Evolutionary conservation across 2,888 invertebrate species (phyloP), one percentile per base, ranked within the genome.

Genomic region (Drosophila nr. fundita): DNA sequence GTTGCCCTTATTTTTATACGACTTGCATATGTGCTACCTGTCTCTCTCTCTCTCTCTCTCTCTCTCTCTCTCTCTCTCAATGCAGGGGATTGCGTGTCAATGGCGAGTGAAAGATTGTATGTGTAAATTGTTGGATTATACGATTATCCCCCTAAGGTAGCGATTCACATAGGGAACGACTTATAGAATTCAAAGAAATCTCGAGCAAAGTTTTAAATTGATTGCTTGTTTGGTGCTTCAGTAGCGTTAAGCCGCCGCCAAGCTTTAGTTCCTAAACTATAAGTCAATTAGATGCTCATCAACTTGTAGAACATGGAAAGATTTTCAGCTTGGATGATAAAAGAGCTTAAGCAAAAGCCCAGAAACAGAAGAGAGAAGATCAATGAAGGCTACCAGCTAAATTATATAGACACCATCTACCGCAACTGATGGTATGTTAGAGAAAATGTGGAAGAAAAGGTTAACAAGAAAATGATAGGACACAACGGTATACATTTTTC

Each of bases 111-210:
- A 61, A 70, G 76, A 79, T 75, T 70, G 61, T 8, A 64, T 79
- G 80, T 67, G 80, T 68, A 78, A 78, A 76, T 80, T 78, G 77
- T 76, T 63, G 72, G 76, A 76, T 78, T 76, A 76, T 61, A 54
- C 64, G 65, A 78, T 72, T 72, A 76, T 72, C 50, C 72, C 58
- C 48, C 21, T 18, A 52, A 64, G 68, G 40, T 48, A 63, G 69
- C 18, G 34, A 24, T 40, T 34, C 52, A 52, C 36, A 61, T 29
- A 49, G 34, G 13, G 18, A 60, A 61, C 40, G 71, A 60, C 80
- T 80, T 66, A 74, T 27, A 27, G 54, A 68, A 75, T 75, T 71
- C 59, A 72, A 78, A 62, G 67, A 42, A 59, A 80, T 60, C 71
- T 54, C 13, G 11, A 15, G 42, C 21, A 53, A 45, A 32, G 45